Percentiles rank a stretch among this genome's conserved stretches.
These are phyloP conservation scores for Rostratula benghalensis DNA, from an alignment of 2,113 vertebrate genomes.

Conservation along the genomic window DNA sequence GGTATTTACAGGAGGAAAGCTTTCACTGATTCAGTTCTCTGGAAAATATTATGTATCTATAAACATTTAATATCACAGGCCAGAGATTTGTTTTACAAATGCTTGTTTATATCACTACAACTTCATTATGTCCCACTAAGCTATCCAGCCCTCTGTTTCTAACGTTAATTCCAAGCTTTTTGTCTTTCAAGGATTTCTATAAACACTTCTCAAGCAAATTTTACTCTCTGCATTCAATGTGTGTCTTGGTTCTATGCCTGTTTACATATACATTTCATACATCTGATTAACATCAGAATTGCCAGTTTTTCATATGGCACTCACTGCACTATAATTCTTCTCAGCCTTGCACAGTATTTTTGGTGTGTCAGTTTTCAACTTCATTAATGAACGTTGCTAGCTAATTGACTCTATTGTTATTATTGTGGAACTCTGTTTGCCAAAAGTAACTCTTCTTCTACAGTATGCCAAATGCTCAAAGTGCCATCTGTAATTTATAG, in stretches of 20 bases:
- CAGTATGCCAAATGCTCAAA: slow-evolving; percentile 8
- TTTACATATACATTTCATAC: slow-evolving; percentile 17
- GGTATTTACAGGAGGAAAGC: not conserved
- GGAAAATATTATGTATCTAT: not conserved
- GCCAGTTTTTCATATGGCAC: not conserved
- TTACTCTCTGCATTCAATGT: not conserved
- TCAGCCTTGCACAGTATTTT: not conserved
- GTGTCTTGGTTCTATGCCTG: not conserved
- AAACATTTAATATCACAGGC: not conserved
- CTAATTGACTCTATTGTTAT: slow-evolving; percentile 32
- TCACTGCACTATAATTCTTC: not conserved
- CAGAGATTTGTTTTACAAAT: not conserved
- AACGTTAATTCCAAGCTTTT: not conserved
- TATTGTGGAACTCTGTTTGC: not conserved
- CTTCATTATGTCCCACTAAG: not conserved
- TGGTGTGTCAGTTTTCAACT: not conserved
- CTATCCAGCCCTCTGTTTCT: not conserved
- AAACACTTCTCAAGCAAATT: not conserved
- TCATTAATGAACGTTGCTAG: slow-evolving; percentile 43
- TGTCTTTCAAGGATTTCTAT: not conserved
- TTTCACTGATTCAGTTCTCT: not conserved
- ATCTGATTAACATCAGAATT: not conserved
- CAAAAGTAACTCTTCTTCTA: slow-evolving; percentile 31
- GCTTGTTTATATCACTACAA: not conserved
- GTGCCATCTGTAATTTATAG: slow-evolving; percentile 26